These are phyloP conservation scores for Aspidapion aeneum DNA, from an alignment of 2,888 invertebrate species.

Conservation along the genomic window DNA sequence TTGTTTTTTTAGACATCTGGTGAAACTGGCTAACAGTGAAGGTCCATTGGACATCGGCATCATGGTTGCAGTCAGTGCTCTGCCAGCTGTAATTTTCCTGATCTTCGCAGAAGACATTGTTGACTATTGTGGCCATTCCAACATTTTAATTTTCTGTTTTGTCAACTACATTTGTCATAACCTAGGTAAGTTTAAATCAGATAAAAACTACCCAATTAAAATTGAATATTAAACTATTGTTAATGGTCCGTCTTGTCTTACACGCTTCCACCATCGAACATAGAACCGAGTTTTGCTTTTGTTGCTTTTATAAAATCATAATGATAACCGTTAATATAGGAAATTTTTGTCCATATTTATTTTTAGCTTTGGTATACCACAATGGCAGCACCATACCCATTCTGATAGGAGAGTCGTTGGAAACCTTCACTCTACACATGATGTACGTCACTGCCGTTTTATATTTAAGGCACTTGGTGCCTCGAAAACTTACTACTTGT, in stretches of 20 bases:
- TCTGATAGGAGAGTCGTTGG: slow-evolving; percentile 67
- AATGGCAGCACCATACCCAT: slow-evolving; percentile 59
- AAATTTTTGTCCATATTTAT: too few species aligned
- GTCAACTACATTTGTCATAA: slow-evolving; percentile 75
- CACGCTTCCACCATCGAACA: too few species aligned
- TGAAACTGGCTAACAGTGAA: slow-evolving; percentile 52
- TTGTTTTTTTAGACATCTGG: slow-evolving; percentile 54
- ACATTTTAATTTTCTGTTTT: slow-evolving; percentile 79
- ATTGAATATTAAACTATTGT: too few species aligned
- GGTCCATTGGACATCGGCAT: slow-evolving; percentile 58
- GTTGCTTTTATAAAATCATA: too few species aligned
- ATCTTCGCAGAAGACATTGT: slow-evolving; percentile 80
- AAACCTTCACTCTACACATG: slow-evolving; percentile 72
- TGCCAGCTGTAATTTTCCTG: slow-evolving; percentile 67
- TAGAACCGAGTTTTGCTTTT: too few species aligned
- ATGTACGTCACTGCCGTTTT: slow-evolving; percentile 78
- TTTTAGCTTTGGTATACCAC: slow-evolving; percentile 55
- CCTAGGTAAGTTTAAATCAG: slow-evolving; percentile 61
- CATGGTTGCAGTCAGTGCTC: slow-evolving; percentile 62
- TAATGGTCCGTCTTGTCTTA: too few species aligned
- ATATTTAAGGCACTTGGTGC: slow-evolving; percentile 78
- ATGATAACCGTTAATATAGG: too few species aligned
- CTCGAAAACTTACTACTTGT: slow-evolving; percentile 70
- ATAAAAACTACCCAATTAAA: too few species aligned
- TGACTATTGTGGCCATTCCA: slow-evolving; percentile 79